Conservation (phyloP, 2,888 invertebrate genomes). For the Synanthedon tipuliformis region DNA sequence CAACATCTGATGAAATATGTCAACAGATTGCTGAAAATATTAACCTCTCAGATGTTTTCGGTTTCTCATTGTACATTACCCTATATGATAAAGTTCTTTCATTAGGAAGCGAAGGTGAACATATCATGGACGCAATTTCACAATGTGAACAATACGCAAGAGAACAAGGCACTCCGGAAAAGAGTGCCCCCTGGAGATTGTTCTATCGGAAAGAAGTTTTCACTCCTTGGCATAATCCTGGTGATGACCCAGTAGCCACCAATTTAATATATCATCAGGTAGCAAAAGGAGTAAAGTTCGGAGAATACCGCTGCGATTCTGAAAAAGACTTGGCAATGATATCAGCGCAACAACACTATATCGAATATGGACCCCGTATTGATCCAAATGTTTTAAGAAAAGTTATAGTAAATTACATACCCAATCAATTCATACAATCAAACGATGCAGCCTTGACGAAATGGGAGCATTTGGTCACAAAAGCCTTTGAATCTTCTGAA, state of each 20-base stretch:
- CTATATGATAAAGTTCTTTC: slow-evolving; percentile 92
- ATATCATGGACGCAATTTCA: slow-evolving; percentile 95
- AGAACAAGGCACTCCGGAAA: slow-evolving; percentile 87
- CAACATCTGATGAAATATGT: slow-evolving; percentile 90
- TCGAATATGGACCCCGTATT: slow-evolving; percentile 80
- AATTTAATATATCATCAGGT: slow-evolving; percentile 92
- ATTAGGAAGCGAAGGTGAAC: slow-evolving; percentile 88
- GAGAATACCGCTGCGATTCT: slow-evolving; percentile 87
- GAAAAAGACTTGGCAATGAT: slow-evolving; percentile 90
- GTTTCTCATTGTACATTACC: slow-evolving; percentile 92
- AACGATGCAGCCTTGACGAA: slow-evolving; percentile 73
- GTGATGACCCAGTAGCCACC: slow-evolving; percentile 83
- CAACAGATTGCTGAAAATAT: slow-evolving; percentile 83
- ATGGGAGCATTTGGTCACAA: slow-evolving; percentile 80
- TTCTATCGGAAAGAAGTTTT: slow-evolving; percentile 92
- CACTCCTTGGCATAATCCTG: slow-evolving; percentile 91
- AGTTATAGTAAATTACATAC: slow-evolving; percentile 83
- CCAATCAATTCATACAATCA: slow-evolving; percentile 76
- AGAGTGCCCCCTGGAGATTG: slow-evolving; percentile 88
- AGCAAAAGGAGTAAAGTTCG: slow-evolving; percentile 87
- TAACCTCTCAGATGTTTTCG: slow-evolving; percentile 83
- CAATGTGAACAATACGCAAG: slow-evolving; percentile 96
- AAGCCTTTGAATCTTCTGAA: slow-evolving; percentile 78
- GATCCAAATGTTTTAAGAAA: slow-evolving; percentile 76
- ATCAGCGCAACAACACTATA: slow-evolving; percentile 90